A percentile compares a stretch with the other conserved stretches of the same genome.
These are phyloP conservation scores for Hydrochoerus hydrochaeris DNA, from an alignment of 2,113 vertebrate genomes.

Conservation along the genomic window DNA sequence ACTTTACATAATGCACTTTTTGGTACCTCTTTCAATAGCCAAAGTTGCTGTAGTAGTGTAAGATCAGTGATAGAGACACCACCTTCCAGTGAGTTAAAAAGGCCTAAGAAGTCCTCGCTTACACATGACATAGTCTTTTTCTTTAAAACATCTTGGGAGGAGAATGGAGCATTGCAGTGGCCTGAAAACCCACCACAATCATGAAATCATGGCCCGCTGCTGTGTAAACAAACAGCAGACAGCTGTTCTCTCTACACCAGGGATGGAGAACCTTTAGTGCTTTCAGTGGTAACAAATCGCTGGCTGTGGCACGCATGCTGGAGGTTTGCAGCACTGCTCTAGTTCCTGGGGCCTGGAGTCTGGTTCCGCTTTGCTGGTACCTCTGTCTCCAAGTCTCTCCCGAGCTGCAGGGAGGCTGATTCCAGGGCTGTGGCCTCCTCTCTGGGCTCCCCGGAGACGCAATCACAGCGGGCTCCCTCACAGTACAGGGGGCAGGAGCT, in stretches of 20 bases:
- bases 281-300: neutral
- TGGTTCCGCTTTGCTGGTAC: rapidly evolving
- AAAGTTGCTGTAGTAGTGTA: neutral
- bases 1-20: neutral
- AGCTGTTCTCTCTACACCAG: neutral
- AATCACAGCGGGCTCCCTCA: neutral
- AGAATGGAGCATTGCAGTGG: neutral
- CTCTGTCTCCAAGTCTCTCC: neutral
- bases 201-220: neutral
- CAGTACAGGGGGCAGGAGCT: neutral
- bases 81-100: slow-evolving; percentile 1
- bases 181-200: neutral
- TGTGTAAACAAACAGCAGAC: neutral
- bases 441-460: neutral
- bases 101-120: neutral
- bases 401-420: neutral
- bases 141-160: neutral
- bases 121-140: neutral
- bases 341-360: neutral
- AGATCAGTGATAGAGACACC: neutral
- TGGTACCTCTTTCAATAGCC: neutral
- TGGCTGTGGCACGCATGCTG: too few species aligned
- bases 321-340: too few species aligned
- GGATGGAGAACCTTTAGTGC: neutral
- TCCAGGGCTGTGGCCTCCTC: neutral